Conservation (phyloP, 2,888 invertebrate species). For the Cheiracanthium punctorium region DNA sequence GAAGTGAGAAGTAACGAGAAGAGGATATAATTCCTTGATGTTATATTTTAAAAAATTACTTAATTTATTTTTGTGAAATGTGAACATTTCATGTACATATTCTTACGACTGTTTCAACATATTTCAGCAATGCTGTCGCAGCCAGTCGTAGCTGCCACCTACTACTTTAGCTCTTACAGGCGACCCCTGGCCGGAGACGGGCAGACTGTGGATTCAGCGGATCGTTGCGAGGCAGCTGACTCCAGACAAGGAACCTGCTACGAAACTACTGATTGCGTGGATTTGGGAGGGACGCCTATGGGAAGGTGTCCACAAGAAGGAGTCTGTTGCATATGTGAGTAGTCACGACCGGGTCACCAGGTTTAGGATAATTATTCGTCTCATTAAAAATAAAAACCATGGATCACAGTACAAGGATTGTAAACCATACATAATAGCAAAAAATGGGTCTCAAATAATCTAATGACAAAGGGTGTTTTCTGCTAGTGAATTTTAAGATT, state of each 20-base stretch:
- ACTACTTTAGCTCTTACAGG: conserved; percentile 68
- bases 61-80: background rate
- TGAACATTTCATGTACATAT: background rate
- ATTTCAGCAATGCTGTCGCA: conserved; percentile 37
- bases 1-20: too few species aligned
- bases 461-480: too few species aligned
- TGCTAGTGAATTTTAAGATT: too few species aligned
- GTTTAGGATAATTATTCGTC: too few species aligned
- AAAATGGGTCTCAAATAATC: too few species aligned
- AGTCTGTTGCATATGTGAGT: conserved; percentile 73
- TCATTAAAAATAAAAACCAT: too few species aligned
- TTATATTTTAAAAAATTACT: background rate
- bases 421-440: too few species aligned
- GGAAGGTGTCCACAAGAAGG: conserved; percentile 70
- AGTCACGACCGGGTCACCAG: too few species aligned
- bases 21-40: too few species aligned
- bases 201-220: conserved; percentile 16
- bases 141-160: conserved; percentile 71
- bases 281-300: conserved; percentile 72
- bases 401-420: too few species aligned
- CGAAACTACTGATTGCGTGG: conserved; percentile 71
- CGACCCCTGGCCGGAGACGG: conserved; percentile 27
- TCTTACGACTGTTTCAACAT: background rate
- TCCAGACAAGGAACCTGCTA: conserved; percentile 71
- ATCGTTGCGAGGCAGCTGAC: conserved; percentile 71